Percentiles rank a stretch among this genome's conserved stretches.
Evolutionary conservation across 2,888 invertebrate genomes (phyloP).

Genomic region (Sabellastarte sp.): DNA sequence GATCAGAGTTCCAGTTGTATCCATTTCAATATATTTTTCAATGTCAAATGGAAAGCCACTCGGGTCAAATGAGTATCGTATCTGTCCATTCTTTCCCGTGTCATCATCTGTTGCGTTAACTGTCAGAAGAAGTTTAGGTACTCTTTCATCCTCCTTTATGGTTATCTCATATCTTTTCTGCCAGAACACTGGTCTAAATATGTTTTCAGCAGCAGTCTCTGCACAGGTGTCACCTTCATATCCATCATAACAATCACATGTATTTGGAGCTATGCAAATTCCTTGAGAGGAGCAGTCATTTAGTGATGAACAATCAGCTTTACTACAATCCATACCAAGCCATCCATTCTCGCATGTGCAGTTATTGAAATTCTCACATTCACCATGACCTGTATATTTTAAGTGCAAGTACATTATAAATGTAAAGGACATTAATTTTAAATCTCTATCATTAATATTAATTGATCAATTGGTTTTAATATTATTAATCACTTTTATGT

Average conservation of each 20-base stretch:
- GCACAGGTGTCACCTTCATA: background rate
- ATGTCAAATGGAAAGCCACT: background rate
- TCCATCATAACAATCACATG: constrained; percentile 1
- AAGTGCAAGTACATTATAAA: no score
- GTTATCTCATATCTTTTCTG: background rate
- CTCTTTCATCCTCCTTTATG: background rate
- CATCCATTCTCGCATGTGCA: constrained; percentile 1
- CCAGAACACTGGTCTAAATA: background rate
- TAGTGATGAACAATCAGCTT: background rate
- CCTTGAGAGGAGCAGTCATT: background rate
- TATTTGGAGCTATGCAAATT: background rate
- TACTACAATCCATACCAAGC: background rate
- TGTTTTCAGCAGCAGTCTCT: background rate
- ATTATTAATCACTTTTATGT: no score
- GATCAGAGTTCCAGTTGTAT: background rate
- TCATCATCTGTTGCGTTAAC: background rate
- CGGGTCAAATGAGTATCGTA: background rate
- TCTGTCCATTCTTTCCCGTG: background rate
- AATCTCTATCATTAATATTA: no score
- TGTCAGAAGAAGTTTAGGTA: background rate
- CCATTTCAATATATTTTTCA: background rate
- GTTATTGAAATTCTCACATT: background rate
- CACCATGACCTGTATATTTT: constrained; percentile 5
- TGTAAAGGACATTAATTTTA: no score
- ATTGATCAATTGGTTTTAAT: no score